phyloP scores from a whole-genome alignment of 37 sponge, comb jelly and placozoan species.

The Mnemiopsis leidyi region DNA sequence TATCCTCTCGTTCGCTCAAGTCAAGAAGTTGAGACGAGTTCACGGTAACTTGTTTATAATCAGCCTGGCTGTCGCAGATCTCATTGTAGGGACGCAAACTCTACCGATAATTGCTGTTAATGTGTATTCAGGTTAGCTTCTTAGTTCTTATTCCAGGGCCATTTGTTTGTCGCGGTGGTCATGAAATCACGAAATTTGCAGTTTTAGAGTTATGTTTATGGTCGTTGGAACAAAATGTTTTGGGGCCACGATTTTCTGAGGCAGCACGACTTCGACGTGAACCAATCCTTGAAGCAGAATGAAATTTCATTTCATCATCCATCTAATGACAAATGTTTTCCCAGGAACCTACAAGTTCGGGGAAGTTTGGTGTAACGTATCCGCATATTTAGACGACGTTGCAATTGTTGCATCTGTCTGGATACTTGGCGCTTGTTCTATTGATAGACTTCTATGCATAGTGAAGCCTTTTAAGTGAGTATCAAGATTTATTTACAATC shows the following conservation, averaged over 20 bases:
- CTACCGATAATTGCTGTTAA: neutral
- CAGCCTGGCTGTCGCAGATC: neutral
- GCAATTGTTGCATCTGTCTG: neutral
- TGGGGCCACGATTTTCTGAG: too few species aligned
- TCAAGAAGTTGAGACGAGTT: neutral
- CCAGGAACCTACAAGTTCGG: neutral
- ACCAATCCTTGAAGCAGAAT: too few species aligned
- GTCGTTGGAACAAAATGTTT: too few species aligned
- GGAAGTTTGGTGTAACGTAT: neutral
- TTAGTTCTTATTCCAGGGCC: too few species aligned
- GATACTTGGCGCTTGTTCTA: neutral
- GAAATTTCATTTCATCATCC: too few species aligned
- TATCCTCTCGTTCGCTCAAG: neutral
- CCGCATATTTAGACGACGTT: neutral
- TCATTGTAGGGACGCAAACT: neutral
- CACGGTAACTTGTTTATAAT: conserved; percentile 21
- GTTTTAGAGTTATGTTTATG: too few species aligned
- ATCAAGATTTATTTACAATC: too few species aligned
- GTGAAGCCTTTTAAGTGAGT: neutral
- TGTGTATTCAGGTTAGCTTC: neutral
- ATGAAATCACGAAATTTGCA: too few species aligned
- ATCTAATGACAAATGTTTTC: too few species aligned
- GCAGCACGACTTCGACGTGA: too few species aligned
- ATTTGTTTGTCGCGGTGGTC: too few species aligned
- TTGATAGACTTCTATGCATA: neutral